phyloP scores from a whole-genome alignment of 2,113 vertebrate genomes.

The Alouatta palliata region DNA sequence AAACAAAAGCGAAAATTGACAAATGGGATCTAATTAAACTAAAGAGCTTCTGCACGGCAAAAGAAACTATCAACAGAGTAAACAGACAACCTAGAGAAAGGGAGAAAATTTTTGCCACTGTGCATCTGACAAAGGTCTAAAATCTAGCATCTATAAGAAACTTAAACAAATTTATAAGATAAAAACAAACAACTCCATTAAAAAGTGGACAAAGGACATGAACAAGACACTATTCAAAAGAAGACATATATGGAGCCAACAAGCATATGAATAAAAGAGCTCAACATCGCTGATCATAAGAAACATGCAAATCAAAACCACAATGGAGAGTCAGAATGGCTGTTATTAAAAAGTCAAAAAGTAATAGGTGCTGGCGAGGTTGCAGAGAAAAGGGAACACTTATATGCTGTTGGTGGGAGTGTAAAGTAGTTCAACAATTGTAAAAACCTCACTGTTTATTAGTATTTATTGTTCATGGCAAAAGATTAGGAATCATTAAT shows the following conservation, averaged over 20 bases:
- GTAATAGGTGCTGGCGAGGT: no score
- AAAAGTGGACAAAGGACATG: background rate
- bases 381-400: no score
- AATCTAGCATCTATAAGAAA: background rate
- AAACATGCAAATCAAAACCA: no score
- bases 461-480: background rate
- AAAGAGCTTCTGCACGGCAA: background rate
- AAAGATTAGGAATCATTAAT: background rate
- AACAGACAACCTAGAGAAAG: background rate
- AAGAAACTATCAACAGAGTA: background rate
- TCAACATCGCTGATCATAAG: no score
- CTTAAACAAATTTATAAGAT: background rate
- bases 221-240: background rate
- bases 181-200: background rate
- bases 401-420: no score
- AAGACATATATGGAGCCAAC: no score
- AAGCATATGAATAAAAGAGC: no score
- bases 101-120: background rate
- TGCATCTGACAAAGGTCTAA: background rate
- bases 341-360: no score
- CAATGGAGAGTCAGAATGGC: no score
- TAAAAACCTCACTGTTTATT: background rate
- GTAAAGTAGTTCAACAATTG: no score
- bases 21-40: background rate
- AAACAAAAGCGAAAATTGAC: no score